Conservation (phyloP, 2,888 invertebrate species). For the Thecocarcelia acutangulata region DNA sequence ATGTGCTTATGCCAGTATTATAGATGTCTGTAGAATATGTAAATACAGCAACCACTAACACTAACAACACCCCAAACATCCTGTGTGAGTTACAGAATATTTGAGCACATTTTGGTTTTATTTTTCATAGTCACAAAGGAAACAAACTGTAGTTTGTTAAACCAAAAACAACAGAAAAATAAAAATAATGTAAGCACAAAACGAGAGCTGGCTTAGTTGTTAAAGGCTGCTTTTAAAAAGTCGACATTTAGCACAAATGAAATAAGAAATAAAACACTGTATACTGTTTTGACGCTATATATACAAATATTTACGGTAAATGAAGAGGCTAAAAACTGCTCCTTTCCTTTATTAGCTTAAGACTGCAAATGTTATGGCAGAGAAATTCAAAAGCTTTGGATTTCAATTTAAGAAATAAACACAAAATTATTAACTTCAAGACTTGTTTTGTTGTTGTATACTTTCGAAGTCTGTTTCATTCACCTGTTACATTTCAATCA, state of each 20-base stretch:
- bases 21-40: background rate
- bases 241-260: conserved; percentile 17
- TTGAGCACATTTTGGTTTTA: conserved; percentile 2
- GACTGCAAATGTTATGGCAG: no score
- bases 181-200: background rate
- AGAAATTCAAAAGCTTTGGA: no score
- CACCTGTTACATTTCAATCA: no score
- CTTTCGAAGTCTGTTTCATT: no score
- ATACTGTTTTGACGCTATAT: background rate
- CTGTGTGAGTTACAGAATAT: conserved; percentile 32
- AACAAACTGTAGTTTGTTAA: conserved; percentile 22
- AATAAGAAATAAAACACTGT: conserved; percentile 22
- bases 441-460: no score
- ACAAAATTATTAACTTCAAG: no score
- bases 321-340: no score
- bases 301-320: conserved; percentile 27
- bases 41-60: conserved; percentile 29
- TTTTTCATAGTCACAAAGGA: background rate
- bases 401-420: no score
- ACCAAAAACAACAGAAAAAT: background rate
- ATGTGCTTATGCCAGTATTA: background rate
- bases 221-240: background rate
- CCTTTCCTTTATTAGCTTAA: no score
- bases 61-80: conserved; percentile 17
- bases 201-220: conserved; percentile 1